phyloP scores from a whole-genome alignment of 2,888 invertebrate genomes.

The Anoplius nigerrimus region DNA sequence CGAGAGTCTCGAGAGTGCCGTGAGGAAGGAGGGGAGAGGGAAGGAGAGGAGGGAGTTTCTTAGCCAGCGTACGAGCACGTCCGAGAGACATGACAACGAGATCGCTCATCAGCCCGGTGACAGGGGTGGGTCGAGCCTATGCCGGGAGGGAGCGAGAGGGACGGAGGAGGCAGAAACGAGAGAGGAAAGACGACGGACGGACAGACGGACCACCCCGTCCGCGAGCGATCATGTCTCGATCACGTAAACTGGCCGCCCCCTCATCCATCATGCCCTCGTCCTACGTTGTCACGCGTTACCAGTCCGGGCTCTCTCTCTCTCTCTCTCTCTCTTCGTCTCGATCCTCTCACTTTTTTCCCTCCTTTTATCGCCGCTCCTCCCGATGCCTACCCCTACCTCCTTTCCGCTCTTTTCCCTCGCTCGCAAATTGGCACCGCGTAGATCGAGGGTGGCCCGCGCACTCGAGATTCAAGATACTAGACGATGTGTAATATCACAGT shows the following conservation, averaged over 20 bases:
- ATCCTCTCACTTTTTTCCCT: slow-evolving; percentile 22
- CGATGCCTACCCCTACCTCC: not conserved
- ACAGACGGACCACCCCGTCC: slow-evolving; percentile 71
- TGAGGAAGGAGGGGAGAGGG: slow-evolving; percentile 11
- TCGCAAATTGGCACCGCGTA: slow-evolving; percentile 48
- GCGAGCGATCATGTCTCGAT: slow-evolving; percentile 72
- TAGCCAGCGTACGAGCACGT: slow-evolving; percentile 37
- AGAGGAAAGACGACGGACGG: slow-evolving; percentile 31
- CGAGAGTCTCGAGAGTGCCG: slow-evolving; percentile 17
- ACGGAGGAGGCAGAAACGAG: slow-evolving; percentile 9
- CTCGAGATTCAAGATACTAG: not conserved
- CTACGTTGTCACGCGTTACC: slow-evolving; percentile 68
- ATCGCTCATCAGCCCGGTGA: slow-evolving; percentile 70
- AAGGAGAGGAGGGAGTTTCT: not conserved
- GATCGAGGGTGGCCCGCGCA: slow-evolving; percentile 9
- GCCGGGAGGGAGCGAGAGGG: slow-evolving; percentile 35
- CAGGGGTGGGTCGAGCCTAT: slow-evolving; percentile 53
- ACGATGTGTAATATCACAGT: not conserved
- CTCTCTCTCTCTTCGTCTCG: slow-evolving; percentile 13
- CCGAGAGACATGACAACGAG: slow-evolving; percentile 67
- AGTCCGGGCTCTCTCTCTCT: slow-evolving; percentile 34
- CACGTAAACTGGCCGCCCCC: slow-evolving; percentile 74
- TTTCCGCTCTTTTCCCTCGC: too few relatives aligned
- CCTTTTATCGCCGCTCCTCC: slow-evolving; percentile 9
- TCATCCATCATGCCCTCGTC: slow-evolving; percentile 73